Percentiles rank a stretch among this genome's conserved stretches.
phyloP scores from a whole-genome alignment of 2,888 invertebrate genomes.

The Isotomurus palustris region DNA sequence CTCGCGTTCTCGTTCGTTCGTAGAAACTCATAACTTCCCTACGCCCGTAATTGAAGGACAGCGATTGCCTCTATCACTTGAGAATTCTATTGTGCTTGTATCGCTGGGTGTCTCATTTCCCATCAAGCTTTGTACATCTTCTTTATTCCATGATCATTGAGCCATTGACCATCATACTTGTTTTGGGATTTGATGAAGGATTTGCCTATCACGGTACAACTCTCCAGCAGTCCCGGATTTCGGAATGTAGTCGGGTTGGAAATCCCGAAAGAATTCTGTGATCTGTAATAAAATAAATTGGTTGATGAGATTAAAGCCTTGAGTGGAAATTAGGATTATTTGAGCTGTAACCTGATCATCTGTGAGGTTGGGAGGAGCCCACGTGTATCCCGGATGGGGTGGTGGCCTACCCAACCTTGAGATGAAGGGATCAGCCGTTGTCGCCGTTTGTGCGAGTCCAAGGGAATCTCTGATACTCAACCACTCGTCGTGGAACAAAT shows the following conservation, averaged over 20 bases:
- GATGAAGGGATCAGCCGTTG: constrained; percentile 54
- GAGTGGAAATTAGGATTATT: neutral
- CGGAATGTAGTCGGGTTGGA: constrained; percentile 73
- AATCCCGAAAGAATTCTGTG: constrained; percentile 85
- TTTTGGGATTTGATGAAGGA: constrained; percentile 85
- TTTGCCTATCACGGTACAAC: constrained; percentile 70
- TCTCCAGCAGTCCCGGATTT: constrained; percentile 72
- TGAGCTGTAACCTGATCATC: constrained; percentile 52
- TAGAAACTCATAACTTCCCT: too few relatives aligned
- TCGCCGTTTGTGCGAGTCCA: constrained; percentile 52
- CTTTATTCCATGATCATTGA: too few relatives aligned
- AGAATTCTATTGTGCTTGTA: neutral
- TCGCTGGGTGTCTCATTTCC: neutral
- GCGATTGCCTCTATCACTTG: too few relatives aligned
- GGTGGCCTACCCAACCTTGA: constrained; percentile 55
- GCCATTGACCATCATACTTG: constrained; percentile 62
- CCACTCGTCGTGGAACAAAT: constrained; percentile 75
- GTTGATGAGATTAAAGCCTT: constrained; percentile 2
- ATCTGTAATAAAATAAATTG: constrained; percentile 57
- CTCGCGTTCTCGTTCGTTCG: too few relatives aligned
- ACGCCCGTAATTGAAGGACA: too few relatives aligned
- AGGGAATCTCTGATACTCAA: constrained; percentile 62
- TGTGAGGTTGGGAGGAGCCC: constrained; percentile 67
- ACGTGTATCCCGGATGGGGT: constrained; percentile 62
- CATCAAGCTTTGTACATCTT: too few relatives aligned